Evolutionary conservation across 2,888 invertebrate genomes (phyloP), one percentile per base, ranked within the genome.

Genomic region (Muschampia plurimacula): DNA sequence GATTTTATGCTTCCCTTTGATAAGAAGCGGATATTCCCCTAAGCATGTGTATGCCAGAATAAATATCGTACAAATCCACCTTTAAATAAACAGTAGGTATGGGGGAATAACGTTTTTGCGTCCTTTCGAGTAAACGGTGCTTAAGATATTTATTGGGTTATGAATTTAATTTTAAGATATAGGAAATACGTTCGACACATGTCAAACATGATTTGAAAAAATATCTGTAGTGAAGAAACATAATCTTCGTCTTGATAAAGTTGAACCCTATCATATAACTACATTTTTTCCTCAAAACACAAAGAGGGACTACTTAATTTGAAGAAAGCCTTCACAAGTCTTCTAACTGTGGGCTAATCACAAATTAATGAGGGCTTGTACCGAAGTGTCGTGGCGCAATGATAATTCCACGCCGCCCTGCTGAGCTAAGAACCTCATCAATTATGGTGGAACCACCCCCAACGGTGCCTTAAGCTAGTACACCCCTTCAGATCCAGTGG

Each of bases 391-490:
- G 90, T 83, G 84, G 83, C 83, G 86, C 87, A 86, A 91, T 92
- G 92, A 93, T 92, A 92, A 92, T 91, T 90, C 89, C 84, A 79
- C 82, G 82, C 85, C 88, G 84, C 92, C 91, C 93, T 88, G 91
- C 92, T 88, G 94, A 87, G 93, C 91, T 91, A 93, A 94, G 93
- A 93, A 90, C 89, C 89, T 91, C 93, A 93, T 94, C 92, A 91
- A 94, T 94, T 94, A 94, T 90, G 89, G 89, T 85, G 83, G 83
- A 91, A 86, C 88, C 88, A 86, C 91, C 91, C 91, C 88, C 84
- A 76, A 80, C 83, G 77, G 82, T 77, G 83, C 79, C 83, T 82
- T 81, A 77, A 83, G 83, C 80, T 79, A 80, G 76, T 22, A 22
- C 85, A 86, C 85, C 87, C 87, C 83, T 82, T 82, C 76, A 81